Conservation (phyloP, 2,797 vertebrate genomes). For the Melanotaenia boesemani region DNA sequence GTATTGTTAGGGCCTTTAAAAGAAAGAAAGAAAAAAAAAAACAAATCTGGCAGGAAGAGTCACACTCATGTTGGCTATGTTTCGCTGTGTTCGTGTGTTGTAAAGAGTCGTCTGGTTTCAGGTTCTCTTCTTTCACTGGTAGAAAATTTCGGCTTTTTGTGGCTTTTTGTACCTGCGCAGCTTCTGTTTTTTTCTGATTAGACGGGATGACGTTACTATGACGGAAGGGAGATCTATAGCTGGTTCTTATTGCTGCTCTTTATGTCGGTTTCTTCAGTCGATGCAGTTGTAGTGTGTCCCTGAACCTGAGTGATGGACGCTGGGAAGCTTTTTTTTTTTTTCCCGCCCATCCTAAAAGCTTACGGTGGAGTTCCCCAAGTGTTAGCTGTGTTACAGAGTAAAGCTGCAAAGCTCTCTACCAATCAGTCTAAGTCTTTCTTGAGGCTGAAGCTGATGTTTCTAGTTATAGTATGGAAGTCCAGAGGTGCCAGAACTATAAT, state of each 20-base stretch:
- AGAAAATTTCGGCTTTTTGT: background rate
- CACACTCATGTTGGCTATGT: background rate
- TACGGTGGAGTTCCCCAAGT: slow-evolving; percentile 3
- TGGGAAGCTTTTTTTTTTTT: slow-evolving; percentile 24
- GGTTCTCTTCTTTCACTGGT: background rate
- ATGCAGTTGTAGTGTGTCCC: slow-evolving; percentile 46
- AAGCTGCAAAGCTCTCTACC: slow-evolving; percentile 11
- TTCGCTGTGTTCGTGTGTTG: too few species aligned
- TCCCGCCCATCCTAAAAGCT: slow-evolving; percentile 3
- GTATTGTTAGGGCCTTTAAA: slow-evolving; percentile 11
- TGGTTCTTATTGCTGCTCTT: slow-evolving; percentile 25
- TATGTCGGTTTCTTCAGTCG: slow-evolving; percentile 12
- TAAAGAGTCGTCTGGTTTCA: too few species aligned
- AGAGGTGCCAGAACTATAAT: background rate
- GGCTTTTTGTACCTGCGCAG: background rate
- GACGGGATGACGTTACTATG: slow-evolving; percentile 65
- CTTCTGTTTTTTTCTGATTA: slow-evolving; percentile 4
- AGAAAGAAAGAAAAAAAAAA: background rate
- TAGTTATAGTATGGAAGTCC: slow-evolving; percentile 4
- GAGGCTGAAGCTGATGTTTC: background rate
- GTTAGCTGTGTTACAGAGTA: background rate
- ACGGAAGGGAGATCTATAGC: slow-evolving; percentile 59
- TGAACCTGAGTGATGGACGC: slow-evolving; percentile 69
- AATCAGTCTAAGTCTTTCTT: slow-evolving; percentile 5
- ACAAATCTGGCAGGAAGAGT: background rate